Conservation (phyloP, 2,888 invertebrate genomes). For the Parelbella ahira region DNA sequence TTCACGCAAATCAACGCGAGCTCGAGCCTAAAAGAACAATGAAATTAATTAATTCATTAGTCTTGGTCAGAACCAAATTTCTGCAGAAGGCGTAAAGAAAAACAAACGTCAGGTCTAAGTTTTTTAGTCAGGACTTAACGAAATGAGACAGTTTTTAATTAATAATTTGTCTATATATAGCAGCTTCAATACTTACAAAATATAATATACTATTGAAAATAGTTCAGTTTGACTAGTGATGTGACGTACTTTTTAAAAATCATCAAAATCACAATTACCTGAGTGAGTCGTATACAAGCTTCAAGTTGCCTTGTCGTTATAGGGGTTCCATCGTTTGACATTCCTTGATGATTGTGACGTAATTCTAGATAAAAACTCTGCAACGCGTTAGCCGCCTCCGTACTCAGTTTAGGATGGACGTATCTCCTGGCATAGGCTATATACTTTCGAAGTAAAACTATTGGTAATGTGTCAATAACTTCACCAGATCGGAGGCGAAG, state of each 20-base stretch:
- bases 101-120: too few relatives aligned
- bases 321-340: slow-evolving; percentile 84
- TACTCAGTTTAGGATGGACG: slow-evolving; percentile 88
- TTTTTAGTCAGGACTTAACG: too few relatives aligned
- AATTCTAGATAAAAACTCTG: slow-evolving; percentile 91
- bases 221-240: too few relatives aligned
- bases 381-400: slow-evolving; percentile 85
- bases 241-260: too few relatives aligned
- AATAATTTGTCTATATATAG: too few relatives aligned
- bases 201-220: too few relatives aligned
- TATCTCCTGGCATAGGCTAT: slow-evolving; percentile 94
- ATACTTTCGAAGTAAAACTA: slow-evolving; percentile 90
- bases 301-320: slow-evolving; percentile 94
- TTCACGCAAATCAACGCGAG: slow-evolving; percentile 91
- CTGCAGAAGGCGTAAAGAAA: too few relatives aligned
- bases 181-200: too few relatives aligned
- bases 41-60: slow-evolving; percentile 1
- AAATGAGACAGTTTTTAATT: too few relatives aligned
- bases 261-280: slow-evolving; percentile 74
- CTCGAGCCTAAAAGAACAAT: slow-evolving; percentile 85
- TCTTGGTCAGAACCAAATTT: too few relatives aligned
- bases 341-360: slow-evolving; percentile 83
- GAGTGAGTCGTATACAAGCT: slow-evolving; percentile 91
- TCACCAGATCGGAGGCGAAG: slow-evolving; percentile 82
- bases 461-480: slow-evolving; percentile 86